Conservation (phyloP, 1,140 invertebrate genomes). For the Bombus pascuorum region DNA sequence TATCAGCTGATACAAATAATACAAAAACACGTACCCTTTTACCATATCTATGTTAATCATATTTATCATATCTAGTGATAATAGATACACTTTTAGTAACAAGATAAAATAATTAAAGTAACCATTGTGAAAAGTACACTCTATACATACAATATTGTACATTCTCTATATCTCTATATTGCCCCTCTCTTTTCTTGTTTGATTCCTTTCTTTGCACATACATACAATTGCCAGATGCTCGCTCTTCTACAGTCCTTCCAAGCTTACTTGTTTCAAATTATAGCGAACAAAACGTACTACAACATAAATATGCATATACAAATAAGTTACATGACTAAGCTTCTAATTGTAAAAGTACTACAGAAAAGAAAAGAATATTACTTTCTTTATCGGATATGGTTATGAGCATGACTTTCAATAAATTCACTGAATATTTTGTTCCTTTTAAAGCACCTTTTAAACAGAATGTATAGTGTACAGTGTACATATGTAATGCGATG, state of each 20-base stretch:
- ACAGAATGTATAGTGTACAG: background rate
- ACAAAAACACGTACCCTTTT: background rate
- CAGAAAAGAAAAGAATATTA: background rate
- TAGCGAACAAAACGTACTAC: background rate
- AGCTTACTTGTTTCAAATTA: background rate
- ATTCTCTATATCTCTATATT: background rate
- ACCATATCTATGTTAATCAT: background rate
- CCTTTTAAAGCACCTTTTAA: background rate
- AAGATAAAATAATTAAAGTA: background rate
- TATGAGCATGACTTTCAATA: background rate
- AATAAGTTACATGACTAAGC: background rate
- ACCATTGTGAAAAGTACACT: background rate
- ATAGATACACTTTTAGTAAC: background rate
- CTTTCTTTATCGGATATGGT: background rate
- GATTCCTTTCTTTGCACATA: background rate
- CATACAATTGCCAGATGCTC: background rate
- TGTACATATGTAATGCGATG: background rate
- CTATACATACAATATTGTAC: background rate
- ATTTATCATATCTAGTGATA: background rate
- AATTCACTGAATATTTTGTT: background rate
- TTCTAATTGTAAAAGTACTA: background rate
- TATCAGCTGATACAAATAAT: background rate
- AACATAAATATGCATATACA: background rate
- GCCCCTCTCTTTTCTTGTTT: background rate
- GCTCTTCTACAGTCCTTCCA: constrained; percentile 28